Evolutionary conservation across 2,113 vertebrate species (phyloP), one percentile per base, ranked within the genome.

Genomic region (Poeciliopsis retropinna): DNA sequence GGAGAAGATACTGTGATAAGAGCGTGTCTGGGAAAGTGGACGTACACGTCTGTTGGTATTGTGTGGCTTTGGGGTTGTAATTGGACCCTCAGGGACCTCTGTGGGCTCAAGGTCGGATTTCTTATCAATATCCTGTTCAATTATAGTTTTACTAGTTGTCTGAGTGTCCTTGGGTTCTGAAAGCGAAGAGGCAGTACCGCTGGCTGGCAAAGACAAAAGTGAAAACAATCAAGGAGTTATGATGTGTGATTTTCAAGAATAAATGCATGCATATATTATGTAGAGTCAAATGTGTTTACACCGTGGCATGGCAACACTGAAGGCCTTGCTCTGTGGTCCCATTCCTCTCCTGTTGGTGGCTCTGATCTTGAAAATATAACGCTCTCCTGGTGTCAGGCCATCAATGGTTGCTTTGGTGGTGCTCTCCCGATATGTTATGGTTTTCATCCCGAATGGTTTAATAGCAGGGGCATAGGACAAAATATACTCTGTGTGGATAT

Each of bases 351-450:
- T 93, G 94, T 99, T 99, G 75, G 96, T 95, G 29, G 96, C 98
- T 81, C 96, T 96, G 30, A 99, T 97, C 94, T 98, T 99, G 92
- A 99, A 99, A 92, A 99, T 95, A 89, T 99, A 99, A 67, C 97
- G 96, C 41, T 99, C 97, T 31, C 98, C 97, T 0, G 97, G 96
- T 83, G 95, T 95, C 70, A 99, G 95, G 69, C 95, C 96, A 3
- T 98, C 96, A 85, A 99, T 92, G 44, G 95, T 95, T 88, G 97
- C 96, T 74, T 97, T 96, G 15, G 94, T 96, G 54, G 90, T 94
- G 84, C 94, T 95, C 88, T 96, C 95, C 60, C 95, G 92, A 76
- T 97, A 96, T 31, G 95, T 96, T 83, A 97, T 85, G 82, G 95
- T 97, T 94, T 99, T 99, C 84, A 96, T 96, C 91, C 98, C 97